Evolutionary conservation across 2,888 invertebrate genomes (phyloP), one percentile per base, ranked within the genome.

Genomic region (Hydraecia micacea): DNA sequence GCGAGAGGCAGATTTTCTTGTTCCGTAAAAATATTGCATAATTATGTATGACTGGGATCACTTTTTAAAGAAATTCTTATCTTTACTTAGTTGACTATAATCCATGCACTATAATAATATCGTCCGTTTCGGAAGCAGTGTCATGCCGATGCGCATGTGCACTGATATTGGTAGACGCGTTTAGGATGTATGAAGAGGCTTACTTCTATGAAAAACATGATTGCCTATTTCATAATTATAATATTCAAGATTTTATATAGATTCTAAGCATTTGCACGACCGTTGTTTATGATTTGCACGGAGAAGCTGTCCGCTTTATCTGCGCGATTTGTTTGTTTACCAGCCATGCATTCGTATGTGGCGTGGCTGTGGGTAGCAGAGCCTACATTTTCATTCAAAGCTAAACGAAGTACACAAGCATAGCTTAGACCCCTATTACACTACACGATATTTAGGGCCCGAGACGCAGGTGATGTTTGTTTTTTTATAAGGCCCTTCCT

Each of bases 1-100:
- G 21, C 36, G 52, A 75, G 39, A 28, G 13, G 8, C 21, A 36
- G 60, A 58, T 68, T 84, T 79, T 52, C 39, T 67, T 28, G 25
- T 67, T 36, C 15, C 63, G 60, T 82, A 25, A 36, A 75, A 36
- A 63, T 49, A 32, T 67, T 66, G 28, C 65, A 67, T 60, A 13
- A 28, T 63, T 32, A 2, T 0, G 7, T 28, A 25, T n/a, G 18
- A 25, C n/a, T 39, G 32, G 6, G 25, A 36, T 32, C 15, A 21
- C 3, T 25, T 28, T 70, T 69, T 49, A 8, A n/a, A 2, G n/a
- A 15, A 39, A 21, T 15, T 39, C 21, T 71, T 52, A 49, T 73
- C 49, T 42, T 32, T 65, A 55, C 55, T 55, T 55, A 55, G 25
- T 65, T 39, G 25, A 49, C 49, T 70, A 7, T 68, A 68, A 28